Evolutionary conservation across 2,888 invertebrate genomes (phyloP), one percentile per base, ranked within the genome.

Genomic region (Osmoderma eremita): DNA sequence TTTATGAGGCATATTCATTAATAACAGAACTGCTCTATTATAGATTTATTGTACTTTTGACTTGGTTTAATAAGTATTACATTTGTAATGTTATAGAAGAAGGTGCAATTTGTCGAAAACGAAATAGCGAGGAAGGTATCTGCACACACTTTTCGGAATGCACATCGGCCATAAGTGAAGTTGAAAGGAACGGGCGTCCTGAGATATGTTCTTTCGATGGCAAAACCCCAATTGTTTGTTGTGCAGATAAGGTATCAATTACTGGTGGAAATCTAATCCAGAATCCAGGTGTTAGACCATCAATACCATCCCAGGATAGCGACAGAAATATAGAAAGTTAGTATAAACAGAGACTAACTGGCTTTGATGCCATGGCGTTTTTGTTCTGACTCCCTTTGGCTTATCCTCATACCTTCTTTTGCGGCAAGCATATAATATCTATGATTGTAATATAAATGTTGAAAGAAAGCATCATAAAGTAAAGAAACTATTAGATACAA

Each of bases 181-280:
- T 68, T 30, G 24, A n/a, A 42, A 48, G 18, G 12, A 17, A 49
- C 5, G 53, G 51, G 17, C 39, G 20, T 3, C 67, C 68, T 8
- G 30, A 64, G 48, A 45, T 67, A 17, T 70, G 70, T 20, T 17
- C 53, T 18, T 70, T 68, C 53, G 41, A 65, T 6, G 45, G 66
- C 10, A 38, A 48, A 10, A 13, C 54, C 17, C 56, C 68, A 6
- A 61, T 70, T 1, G 61, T 72, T 15, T 72, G 72, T 18, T 72
- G 72, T 58, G 61, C 63, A 8, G 62, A 65, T 67, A 45, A 38
- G 42, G 20, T 22, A 12, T 2, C 22, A 20, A 39, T 53, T 54
- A 8, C 13, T 2, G 63, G 50, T 38, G n/a, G 6, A 41, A 10
- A 17, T 15, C 10, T 1, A 48, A 3, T 18, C 5, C 6, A 6